Conservation (phyloP, 2,113 vertebrate genomes). For the Typhlomys cinereus region DNA sequence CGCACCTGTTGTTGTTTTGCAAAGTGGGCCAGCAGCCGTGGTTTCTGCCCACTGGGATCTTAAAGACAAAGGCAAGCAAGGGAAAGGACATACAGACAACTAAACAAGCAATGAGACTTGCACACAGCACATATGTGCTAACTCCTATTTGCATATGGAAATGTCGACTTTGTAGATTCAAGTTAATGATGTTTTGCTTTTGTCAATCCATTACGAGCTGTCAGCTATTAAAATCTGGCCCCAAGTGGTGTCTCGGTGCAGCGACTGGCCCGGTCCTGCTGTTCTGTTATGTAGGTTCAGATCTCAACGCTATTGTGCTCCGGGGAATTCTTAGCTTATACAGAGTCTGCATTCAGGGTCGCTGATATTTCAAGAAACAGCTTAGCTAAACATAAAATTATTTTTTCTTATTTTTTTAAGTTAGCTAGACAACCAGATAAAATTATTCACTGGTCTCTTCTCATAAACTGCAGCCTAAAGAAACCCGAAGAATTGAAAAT, state of each 20-base stretch:
- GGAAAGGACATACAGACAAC: slow-evolving; percentile 73
- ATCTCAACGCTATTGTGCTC: not conserved
- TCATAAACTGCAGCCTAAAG: not conserved
- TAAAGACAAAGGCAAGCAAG: slow-evolving; percentile 62
- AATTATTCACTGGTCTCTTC: not conserved
- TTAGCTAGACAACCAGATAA: not conserved
- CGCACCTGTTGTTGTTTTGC: slow-evolving; percentile 69
- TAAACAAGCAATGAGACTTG: slow-evolving; percentile 80
- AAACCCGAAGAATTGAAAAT: slow-evolving; percentile 41
- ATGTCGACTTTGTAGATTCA: slow-evolving; percentile 75
- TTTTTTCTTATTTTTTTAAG: not conserved
- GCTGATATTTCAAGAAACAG: slow-evolving; percentile 49
- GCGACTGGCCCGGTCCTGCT: slow-evolving; percentile 63
- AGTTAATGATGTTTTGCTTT: slow-evolving; percentile 79
- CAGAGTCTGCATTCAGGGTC: slow-evolving; percentile 47
- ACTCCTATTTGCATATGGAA: slow-evolving; percentile 77
- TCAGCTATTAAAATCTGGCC: slow-evolving; percentile 77
- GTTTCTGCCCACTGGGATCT: slow-evolving; percentile 61
- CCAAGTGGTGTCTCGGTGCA: slow-evolving; percentile 71
- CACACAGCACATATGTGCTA: slow-evolving; percentile 69
- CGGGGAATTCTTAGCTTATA: slow-evolving; percentile 40
- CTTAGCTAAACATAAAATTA: slow-evolving; percentile 10
- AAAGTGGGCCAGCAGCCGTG: slow-evolving; percentile 42
- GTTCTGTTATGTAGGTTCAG: slow-evolving; percentile 63
- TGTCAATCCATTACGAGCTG: slow-evolving; percentile 76